Conservation (phyloP, 2,113 vertebrate genomes). For the Vanacampus margaritifer region DNA sequence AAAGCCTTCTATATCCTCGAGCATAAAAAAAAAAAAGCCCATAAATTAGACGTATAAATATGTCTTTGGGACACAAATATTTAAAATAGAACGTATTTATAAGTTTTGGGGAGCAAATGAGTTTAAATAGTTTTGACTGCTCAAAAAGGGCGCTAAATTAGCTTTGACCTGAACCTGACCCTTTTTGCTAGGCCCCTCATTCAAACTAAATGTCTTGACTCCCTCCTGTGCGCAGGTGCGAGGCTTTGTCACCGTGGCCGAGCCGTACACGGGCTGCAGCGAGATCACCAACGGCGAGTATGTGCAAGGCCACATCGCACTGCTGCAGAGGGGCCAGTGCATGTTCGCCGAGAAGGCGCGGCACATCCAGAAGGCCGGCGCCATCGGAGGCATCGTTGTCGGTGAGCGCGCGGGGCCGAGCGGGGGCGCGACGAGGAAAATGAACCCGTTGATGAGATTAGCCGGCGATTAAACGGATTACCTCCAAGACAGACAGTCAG, state of each 20-base stretch:
- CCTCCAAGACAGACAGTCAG: constrained; percentile 18
- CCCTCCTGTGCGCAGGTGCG: too few relatives aligned
- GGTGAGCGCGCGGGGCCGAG: constrained; percentile 71
- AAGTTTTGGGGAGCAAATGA: too few relatives aligned
- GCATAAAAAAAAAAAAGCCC: too few relatives aligned
- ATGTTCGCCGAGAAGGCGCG: constrained; percentile 99
- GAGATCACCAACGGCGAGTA: constrained; percentile 87
- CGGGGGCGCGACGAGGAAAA: constrained; percentile 12
- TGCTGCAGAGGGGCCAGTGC: constrained; percentile 94
- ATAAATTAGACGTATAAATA: too few relatives aligned
- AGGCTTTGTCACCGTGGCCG: constrained; percentile 87
- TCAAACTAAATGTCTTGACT: too few relatives aligned
- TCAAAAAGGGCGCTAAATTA: too few relatives aligned
- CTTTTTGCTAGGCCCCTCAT: too few relatives aligned
- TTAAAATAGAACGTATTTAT: too few relatives aligned
- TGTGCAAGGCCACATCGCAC: constrained; percentile 87
- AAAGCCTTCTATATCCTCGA: too few relatives aligned
- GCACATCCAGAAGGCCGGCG: constrained; percentile 91
- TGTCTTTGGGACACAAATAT: too few relatives aligned
- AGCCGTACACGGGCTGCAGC: constrained; percentile 91
- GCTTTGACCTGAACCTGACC: too few relatives aligned
- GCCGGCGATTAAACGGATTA: constrained; percentile 35
- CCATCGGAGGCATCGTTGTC: constrained; percentile 94
- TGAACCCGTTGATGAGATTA: constrained; percentile 33
- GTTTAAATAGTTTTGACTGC: too few relatives aligned